A percentile compares a stretch with the other conserved stretches of the same genome.
Evolutionary conservation across 2,797 vertebrate species (phyloP).

Genomic region (Meda fulgida): DNA sequence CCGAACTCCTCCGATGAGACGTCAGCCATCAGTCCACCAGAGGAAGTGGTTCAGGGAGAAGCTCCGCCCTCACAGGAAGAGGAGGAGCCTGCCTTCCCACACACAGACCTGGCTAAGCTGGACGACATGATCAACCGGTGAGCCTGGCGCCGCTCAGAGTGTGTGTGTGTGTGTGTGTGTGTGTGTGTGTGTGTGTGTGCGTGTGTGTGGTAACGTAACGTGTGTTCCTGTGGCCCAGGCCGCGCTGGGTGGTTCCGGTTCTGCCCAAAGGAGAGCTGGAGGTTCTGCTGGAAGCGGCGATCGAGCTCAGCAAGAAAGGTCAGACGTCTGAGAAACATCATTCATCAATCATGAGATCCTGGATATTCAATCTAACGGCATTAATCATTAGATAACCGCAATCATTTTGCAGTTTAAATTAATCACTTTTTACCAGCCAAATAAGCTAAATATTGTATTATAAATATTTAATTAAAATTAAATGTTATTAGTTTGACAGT

Average conservation of each 20-base stretch:
- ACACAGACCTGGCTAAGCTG: slow-evolving; percentile 97
- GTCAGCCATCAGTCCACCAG: slow-evolving; percentile 95
- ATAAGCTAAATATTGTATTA: neutral
- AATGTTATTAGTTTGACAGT: too few species aligned
- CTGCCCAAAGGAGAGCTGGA: slow-evolving; percentile 99
- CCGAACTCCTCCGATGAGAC: slow-evolving; percentile 98
- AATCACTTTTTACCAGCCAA: neutral
- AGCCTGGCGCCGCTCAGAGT: neutral
- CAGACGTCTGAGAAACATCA: slow-evolving; percentile 43
- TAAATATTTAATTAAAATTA: neutral
- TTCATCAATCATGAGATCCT: neutral
- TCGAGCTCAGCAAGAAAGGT: slow-evolving; percentile 99
- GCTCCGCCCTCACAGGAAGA: slow-evolving; percentile 88
- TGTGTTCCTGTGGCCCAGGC: slow-evolving; percentile 73
- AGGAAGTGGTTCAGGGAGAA: slow-evolving; percentile 90
- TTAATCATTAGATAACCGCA: neutral
- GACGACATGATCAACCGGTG: slow-evolving; percentile 99
- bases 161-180: neutral
- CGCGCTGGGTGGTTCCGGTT: slow-evolving; percentile 99
- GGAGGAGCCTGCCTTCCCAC: slow-evolving; percentile 98
- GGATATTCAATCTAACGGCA: neutral
- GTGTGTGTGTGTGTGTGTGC: too few species aligned
- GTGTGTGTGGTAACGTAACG: neutral
- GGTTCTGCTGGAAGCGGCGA: slow-evolving; percentile 99
- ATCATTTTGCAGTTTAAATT: neutral